Base-by-base conservation (phyloP, 2,797 vertebrate species). In the Lepidocolaptes lacrymiger region DNA sequence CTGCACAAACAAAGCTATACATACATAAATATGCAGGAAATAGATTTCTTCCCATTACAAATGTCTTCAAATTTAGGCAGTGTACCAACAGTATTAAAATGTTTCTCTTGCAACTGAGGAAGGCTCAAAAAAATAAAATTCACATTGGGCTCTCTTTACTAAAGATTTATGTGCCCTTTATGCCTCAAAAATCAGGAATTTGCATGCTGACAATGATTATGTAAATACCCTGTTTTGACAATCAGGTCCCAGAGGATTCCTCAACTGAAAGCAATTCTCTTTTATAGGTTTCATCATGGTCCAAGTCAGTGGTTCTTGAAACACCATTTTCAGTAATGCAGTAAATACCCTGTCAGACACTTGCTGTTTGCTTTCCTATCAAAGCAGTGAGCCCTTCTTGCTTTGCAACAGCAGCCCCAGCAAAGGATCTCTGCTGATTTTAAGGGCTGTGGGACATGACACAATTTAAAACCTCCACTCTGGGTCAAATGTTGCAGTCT, bases 161-260 rank as follows among this genome's bases (percentile, higher is more conserved):
- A 71, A 96, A 88, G 48, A 88, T 86, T 91, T 80, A 74, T 85
- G 63, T 95, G 80, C n/a, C 88, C 63, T 92, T 91, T 95, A 64
- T 87, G 85, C 77, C 75, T 94, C 68, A 88, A 92, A 96, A 96
- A 82, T 83, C 59, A 91, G 69, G 63, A 91, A 95, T 93, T 93
- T 94, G 67, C 92, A 96, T 95, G 76, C 67, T 82, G 91, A 91
- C 76, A 96, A 86, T 82, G 85, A 85, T 94, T 93, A 96, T 95
- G 92, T 39, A 94, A 97, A 96, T 92, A 8, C 14, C 16, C 26
- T 76, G n/a, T 92, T 93, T 93, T 86, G 69, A 88, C 73, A 95
- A 79, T 66, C 73, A 89, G 17, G 46, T 83, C 96, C 85, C 93
- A 74, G 82, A 76, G 76, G 93, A 88, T 85, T 74, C 64, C 48